phyloP scores from a whole-genome alignment of 2,113 vertebrate species.

The Hypanus sabinus region DNA sequence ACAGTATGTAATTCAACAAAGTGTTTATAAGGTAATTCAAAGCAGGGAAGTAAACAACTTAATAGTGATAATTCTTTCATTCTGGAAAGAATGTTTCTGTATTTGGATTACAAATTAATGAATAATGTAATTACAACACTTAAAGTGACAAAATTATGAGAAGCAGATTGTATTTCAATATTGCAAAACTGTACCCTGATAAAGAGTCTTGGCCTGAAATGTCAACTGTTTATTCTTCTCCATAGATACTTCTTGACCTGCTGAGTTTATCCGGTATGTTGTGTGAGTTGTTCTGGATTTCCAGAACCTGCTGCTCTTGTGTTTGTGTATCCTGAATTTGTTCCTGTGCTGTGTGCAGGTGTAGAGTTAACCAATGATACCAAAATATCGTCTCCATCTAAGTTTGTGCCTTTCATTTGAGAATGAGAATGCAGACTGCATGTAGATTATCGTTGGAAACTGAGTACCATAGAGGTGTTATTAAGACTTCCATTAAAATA shows the following conservation, averaged over 20 bases:
- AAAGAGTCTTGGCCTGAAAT: no score
- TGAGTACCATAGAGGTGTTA: background rate
- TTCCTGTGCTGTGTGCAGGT: no score
- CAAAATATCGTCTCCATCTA: background rate
- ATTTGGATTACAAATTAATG: background rate
- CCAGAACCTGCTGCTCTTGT: no score
- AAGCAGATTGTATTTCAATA: background rate
- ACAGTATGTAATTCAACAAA: background rate
- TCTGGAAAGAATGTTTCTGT: background rate
- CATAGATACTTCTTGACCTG: no score
- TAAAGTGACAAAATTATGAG: background rate
- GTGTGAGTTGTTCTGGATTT: no score
- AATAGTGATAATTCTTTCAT: background rate
- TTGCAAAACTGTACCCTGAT: background rate
- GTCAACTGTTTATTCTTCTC: no score
- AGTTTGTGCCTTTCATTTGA: background rate
- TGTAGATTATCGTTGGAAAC: no score
- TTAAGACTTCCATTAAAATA: background rate
- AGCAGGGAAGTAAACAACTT: background rate
- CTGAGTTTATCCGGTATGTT: no score
- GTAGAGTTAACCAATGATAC: background rate
- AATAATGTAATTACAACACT: background rate
- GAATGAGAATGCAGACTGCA: background rate
- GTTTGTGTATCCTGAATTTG: background rate
- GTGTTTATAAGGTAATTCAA: background rate